Conservation (phyloP, 2,113 vertebrate species). For the Casuarius casuarius region DNA sequence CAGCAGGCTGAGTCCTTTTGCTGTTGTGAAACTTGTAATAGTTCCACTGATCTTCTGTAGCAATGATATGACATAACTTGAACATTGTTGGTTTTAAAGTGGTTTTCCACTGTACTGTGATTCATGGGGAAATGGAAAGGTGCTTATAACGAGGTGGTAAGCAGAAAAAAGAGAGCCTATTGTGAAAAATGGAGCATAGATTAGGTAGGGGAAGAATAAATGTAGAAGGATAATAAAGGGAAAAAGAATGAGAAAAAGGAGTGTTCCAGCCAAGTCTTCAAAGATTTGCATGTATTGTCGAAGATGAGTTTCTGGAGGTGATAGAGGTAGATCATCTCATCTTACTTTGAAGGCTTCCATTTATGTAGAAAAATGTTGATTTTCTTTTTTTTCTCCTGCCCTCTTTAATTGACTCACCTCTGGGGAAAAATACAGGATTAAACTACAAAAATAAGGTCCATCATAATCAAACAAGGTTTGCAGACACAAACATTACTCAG, state of each 20-base stretch:
- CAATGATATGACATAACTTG: neutral
- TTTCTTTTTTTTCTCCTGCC: slow-evolving; percentile 16
- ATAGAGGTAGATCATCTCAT: neutral
- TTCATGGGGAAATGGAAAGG: neutral
- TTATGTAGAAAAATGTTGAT: slow-evolving; percentile 14
- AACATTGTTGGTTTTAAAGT: neutral
- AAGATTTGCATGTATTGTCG: neutral
- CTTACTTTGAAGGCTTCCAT: slow-evolving; percentile 19
- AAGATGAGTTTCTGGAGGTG: neutral
- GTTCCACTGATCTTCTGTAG: neutral
- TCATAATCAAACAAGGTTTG: slow-evolving; percentile 41
- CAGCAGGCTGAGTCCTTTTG: neutral
- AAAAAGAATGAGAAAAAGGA: neutral
- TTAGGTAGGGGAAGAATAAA: neutral
- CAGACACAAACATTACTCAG: neutral
- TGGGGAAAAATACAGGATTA: slow-evolving; percentile 6
- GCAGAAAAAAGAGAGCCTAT: neutral
- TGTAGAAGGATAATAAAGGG: neutral
- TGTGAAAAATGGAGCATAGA: neutral
- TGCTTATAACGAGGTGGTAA: neutral
- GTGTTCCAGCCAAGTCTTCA: neutral
- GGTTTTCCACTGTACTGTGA: neutral
- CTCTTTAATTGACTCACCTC: neutral
- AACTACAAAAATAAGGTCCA: slow-evolving; percentile 2
- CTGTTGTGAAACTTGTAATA: neutral